Base-by-base conservation (phyloP, 2,113 vertebrate species). In the Cebidichthys violaceus region DNA sequence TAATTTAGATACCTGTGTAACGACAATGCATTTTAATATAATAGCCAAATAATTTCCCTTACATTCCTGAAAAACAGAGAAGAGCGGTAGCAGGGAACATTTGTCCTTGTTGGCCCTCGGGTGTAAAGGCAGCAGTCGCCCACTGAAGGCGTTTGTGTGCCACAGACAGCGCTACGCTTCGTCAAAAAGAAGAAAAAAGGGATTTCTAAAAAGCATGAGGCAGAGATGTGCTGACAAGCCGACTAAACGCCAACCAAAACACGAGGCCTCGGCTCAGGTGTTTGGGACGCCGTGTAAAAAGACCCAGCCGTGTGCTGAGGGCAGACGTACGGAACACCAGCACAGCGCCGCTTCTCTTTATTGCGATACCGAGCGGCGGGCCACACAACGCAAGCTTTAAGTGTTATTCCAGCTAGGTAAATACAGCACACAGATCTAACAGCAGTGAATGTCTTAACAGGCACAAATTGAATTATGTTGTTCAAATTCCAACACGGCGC, bases 401-500 rank as follows among this genome's bases (percentile, higher is more conserved):
- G 80, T 93, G 90, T 93, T 94, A 90, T 93, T 94, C 78, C 92
- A 95, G 93, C 94, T 94, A 92, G 72, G 82, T 89, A 92, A 95
- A 95, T 72, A 93, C 83, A 87, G 81, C 70, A 85, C 70, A 20
- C 76, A 75, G 77, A 86, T 86, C 84, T 86, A 33, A 81, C 78
- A 76, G 82, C 86, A 33, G 79, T 90, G 79, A 91, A 89, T 75
- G 77, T 84, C 92, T 92, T 90, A 92, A 91, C 74, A 67, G 75
- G 82, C 89, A 72, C 80, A 93, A 94, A 94, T 93, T 92, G 43
- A 93, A 89, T 93, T 86, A 93, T 77, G 67, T 69, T 76, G 72
- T 70, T 84, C 71, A 83, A 75, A 86, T 87, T 91, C 80, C 47
- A 77, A 74, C 50, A 54, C 29, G 20, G 13, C 33, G 72, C 8